These are phyloP conservation scores for Serilophus lunatus DNA, from an alignment of 2,113 vertebrate species.

Conservation along the genomic window DNA sequence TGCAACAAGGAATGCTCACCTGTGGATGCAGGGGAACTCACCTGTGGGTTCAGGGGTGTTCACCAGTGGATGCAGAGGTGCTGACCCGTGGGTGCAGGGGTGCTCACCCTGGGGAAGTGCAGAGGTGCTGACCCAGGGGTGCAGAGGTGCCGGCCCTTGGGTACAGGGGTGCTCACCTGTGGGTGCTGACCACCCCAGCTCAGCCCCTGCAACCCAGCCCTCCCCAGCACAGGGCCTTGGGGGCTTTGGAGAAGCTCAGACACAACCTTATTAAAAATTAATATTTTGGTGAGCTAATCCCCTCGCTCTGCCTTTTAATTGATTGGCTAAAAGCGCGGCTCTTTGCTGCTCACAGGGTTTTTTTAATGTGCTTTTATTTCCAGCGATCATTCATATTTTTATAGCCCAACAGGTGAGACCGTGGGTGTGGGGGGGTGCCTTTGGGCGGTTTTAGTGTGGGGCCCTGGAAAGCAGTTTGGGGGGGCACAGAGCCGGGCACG, in stretches of 20 bases:
- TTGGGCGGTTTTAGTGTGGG: neutral
- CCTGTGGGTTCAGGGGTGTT: neutral
- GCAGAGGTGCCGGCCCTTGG: neutral
- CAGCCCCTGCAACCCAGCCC: neutral
- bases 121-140: neutral
- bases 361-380: constrained; percentile 52
- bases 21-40: neutral
- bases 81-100: neutral
- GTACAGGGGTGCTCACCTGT: neutral
- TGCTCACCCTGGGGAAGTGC: neutral
- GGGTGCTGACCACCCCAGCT: neutral
- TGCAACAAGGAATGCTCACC: neutral
- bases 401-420: constrained; percentile 22
- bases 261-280: constrained; percentile 75
- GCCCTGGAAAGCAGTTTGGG: neutral
- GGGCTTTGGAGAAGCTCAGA: constrained; percentile 38
- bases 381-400: constrained; percentile 62
- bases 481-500: too few species aligned
- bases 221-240: neutral
- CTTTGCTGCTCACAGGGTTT: neutral
- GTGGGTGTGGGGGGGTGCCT: neutral
- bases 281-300: constrained; percentile 73
- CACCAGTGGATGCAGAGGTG: neutral
- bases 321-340: constrained; percentile 72
- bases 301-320: constrained; percentile 71